Conservation (phyloP, 2,113 vertebrate genomes). For the Saiga tatarica region DNA sequence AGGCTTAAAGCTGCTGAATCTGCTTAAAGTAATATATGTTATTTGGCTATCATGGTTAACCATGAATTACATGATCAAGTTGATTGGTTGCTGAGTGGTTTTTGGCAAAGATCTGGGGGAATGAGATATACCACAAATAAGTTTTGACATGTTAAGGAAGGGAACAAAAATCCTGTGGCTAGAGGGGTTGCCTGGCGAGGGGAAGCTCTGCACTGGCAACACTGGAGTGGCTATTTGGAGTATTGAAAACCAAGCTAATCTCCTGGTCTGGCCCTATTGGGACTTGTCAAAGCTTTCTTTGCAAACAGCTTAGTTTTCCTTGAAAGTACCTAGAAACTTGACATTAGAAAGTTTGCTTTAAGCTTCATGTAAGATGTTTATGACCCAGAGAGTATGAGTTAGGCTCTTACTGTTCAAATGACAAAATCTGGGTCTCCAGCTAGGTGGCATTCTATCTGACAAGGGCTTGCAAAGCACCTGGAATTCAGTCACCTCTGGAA, state of each 20-base stretch:
- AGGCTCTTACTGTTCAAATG: not conserved
- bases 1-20: not conserved
- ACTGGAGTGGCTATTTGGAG: not conserved
- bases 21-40: not conserved
- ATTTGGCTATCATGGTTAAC: conserved; percentile 2
- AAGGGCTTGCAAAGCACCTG: not conserved
- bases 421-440: not conserved
- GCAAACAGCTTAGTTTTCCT: not conserved
- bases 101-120: conserved; percentile 14
- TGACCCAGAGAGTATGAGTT: not conserved
- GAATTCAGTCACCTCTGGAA: not conserved
- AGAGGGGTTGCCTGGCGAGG: not conserved
- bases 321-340: not conserved
- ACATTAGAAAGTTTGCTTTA: not conserved
- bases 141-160: not conserved
- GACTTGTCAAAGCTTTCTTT: not conserved
- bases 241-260: not conserved
- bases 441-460: not conserved
- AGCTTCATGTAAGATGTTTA: not conserved
- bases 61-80: not conserved
- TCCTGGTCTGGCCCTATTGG: not conserved
- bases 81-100: not conserved
- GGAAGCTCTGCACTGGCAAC: not conserved
- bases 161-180: not conserved
- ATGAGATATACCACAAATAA: not conserved